Conservation (phyloP, 2,797 vertebrate genomes). For the Premnoplex brunnescens region DNA sequence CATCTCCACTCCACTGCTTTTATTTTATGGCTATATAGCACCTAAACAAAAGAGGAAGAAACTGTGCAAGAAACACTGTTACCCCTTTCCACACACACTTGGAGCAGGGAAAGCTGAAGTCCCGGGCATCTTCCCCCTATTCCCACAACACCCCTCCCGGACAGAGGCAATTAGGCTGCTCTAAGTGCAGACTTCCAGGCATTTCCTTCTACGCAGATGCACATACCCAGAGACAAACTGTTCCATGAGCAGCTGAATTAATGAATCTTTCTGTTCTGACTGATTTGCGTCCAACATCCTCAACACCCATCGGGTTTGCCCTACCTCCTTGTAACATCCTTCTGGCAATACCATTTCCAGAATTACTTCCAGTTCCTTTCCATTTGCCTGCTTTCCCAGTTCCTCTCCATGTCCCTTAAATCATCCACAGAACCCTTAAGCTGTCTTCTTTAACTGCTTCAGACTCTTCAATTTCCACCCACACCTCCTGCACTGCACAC, state of each 20-base stretch:
- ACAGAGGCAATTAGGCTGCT: constrained; percentile 5
- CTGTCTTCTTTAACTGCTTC: not conserved
- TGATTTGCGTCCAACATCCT: constrained; percentile 22
- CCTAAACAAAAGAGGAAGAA: not conserved
- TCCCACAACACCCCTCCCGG: not conserved
- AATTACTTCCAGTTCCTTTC: constrained; percentile 32
- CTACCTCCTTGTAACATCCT: not conserved
- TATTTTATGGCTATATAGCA: not conserved
- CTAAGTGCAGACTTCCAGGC: constrained; percentile 40
- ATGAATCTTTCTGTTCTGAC: constrained; percentile 6
- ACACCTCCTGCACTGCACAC: not conserved
- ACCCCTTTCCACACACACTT: not conserved
- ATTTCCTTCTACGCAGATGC: constrained; percentile 36
- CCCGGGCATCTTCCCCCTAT: not conserved
- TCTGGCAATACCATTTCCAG: not conserved
- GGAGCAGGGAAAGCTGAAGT: not conserved
- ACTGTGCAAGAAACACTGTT: not conserved
- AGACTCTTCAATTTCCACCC: not conserved
- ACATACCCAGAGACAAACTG: constrained; percentile 43
- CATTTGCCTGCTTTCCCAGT: not conserved
- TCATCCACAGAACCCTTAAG: not conserved
- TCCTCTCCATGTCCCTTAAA: not conserved
- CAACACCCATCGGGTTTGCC: not conserved
- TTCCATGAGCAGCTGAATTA: constrained; percentile 37
- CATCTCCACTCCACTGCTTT: not conserved